Percentiles rank a stretch among this genome's conserved stretches.
Conservation (phyloP, 1,140 invertebrate species). For the Aphelenchoides fujianensis region DNA sequence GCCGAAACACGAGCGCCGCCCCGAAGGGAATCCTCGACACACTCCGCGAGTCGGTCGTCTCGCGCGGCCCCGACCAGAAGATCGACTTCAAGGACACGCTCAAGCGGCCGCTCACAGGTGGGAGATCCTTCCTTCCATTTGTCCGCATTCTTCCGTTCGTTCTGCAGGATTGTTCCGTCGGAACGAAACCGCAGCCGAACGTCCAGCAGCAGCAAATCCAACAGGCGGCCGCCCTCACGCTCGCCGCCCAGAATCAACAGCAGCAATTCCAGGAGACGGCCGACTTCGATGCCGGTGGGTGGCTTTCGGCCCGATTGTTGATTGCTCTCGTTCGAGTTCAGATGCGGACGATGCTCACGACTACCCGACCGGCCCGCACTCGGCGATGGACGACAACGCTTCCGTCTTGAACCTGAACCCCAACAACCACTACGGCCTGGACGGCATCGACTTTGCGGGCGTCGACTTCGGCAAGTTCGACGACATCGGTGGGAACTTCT, state of each 20-base stretch:
- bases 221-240: neutral
- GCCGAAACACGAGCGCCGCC: neutral
- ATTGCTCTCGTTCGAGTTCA: neutral
- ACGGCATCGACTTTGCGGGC: conserved; percentile 20
- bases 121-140: conserved; percentile 1
- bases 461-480: conserved; percentile 26
- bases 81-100: conserved; percentile 22
- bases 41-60: conserved; percentile 9
- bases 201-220: neutral
- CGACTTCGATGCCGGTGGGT: neutral
- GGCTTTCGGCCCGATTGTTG: too few relatives aligned
- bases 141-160: conserved; percentile 5
- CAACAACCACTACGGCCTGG: neutral
- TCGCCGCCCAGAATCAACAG: neutral
- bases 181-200: neutral
- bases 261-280: neutral
- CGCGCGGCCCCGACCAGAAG: conserved; percentile 18
- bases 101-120: conserved; percentile 18
- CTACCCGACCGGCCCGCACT: neutral
- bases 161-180: conserved; percentile 7
- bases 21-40: conserved; percentile 19
- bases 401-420: conserved; percentile 11
- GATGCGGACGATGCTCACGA: neutral
- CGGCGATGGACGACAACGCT: conserved; percentile 2
- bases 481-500: conserved; percentile 24